A percentile compares a stretch with the other conserved stretches of the same genome.
Evolutionary conservation across 2,113 vertebrate species (phyloP).

Genomic region (Tenrec ecaudatus): DNA sequence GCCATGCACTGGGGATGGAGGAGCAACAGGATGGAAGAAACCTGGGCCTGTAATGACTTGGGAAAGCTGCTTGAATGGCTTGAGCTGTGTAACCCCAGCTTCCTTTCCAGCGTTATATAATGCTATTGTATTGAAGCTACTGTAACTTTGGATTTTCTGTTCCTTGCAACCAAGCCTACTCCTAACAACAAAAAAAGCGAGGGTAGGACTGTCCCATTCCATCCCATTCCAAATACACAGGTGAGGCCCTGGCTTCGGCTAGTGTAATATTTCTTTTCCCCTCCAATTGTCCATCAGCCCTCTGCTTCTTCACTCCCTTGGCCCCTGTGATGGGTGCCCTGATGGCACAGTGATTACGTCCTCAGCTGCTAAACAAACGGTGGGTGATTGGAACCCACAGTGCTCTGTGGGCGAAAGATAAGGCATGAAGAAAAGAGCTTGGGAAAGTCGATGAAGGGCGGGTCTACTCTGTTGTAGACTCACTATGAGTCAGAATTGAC

Average conservation of each 20-base stretch:
- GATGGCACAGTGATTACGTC: background rate
- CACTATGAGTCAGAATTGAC: background rate
- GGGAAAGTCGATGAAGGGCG: background rate
- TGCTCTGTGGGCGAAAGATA: background rate
- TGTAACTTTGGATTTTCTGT: background rate
- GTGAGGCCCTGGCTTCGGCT: background rate
- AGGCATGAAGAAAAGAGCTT: background rate
- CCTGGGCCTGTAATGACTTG: background rate
- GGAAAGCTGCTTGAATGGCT: background rate
- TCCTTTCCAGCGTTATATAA: background rate
- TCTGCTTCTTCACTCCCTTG: background rate
- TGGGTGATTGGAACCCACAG: background rate
- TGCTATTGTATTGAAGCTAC: background rate
- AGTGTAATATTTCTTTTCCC: background rate
- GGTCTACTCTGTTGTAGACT: background rate
- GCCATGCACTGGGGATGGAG: background rate
- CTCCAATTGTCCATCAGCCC: background rate
- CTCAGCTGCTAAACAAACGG: background rate
- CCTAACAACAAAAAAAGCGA: conserved; percentile 20
- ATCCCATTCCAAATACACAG: background rate
- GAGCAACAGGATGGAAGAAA: background rate
- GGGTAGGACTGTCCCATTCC: background rate
- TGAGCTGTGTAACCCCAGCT: conserved; percentile 19
- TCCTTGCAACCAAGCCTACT: background rate
- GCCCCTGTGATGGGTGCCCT: no score